Conservation (phyloP, 2,113 vertebrate species). For the Paramisgurnus dabryanus region DNA sequence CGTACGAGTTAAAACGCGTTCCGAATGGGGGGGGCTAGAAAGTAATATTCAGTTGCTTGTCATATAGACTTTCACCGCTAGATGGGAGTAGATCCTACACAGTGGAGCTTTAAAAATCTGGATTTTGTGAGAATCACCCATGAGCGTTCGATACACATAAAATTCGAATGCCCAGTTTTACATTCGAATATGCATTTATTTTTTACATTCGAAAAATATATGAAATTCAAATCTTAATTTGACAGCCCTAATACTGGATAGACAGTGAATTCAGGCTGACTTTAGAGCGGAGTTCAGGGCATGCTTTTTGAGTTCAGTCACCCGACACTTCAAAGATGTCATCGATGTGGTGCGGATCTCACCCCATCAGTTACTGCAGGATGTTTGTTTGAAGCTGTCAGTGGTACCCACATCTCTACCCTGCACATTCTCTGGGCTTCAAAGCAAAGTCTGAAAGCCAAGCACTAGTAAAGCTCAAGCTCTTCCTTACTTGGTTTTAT, state of each 20-base stretch:
- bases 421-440: slow-evolving; percentile 20
- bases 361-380: slow-evolving; percentile 28
- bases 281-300: slow-evolving; percentile 31
- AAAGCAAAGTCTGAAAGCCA: slow-evolving; percentile 38
- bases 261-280: neutral
- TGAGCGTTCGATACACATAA: no score
- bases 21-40: no score
- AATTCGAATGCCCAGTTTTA: no score
- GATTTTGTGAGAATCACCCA: no score
- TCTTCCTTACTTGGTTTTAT: neutral
- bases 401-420: slow-evolving; percentile 19
- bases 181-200: no score
- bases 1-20: no score
- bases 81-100: no score
- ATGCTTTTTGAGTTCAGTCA: neutral
- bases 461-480: slow-evolving; percentile 10
- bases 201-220: no score
- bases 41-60: no score
- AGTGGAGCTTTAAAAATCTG: no score
- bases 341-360: neutral
- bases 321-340: slow-evolving; percentile 31
- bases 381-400: slow-evolving; percentile 47
- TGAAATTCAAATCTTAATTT: no score
- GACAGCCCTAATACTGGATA: neutral
- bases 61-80: no score